Evolutionary conservation across 2,113 vertebrate species (phyloP).

Genomic region (Saccopteryx leptura): DNA sequence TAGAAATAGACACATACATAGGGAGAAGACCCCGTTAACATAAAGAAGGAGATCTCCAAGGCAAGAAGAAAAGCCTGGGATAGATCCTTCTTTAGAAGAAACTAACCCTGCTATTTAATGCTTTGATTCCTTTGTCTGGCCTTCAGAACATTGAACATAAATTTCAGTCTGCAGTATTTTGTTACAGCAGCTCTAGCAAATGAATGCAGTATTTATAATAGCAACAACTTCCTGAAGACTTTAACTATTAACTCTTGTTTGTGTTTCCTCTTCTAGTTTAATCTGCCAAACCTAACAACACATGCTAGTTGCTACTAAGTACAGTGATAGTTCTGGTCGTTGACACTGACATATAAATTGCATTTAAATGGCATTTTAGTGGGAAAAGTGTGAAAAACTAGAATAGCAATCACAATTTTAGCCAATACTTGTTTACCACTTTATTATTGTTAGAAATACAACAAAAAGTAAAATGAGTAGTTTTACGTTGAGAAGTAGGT

Average conservation of each 20-base stretch:
- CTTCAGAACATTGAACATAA: neutral
- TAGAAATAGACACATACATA: neutral
- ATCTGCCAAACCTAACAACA: neutral
- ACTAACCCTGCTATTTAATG: neutral
- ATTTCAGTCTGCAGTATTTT: neutral
- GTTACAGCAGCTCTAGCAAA: neutral
- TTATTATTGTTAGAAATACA: neutral
- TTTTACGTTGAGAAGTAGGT: neutral
- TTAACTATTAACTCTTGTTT: neutral
- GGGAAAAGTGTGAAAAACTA: neutral
- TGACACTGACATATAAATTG: neutral
- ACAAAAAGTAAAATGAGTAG: neutral
- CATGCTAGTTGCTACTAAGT: neutral
- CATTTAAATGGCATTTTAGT: constrained; percentile 24
- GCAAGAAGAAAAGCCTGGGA: neutral
- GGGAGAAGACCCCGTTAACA: neutral
- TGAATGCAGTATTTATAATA: neutral
- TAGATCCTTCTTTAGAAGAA: neutral
- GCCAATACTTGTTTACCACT: neutral
- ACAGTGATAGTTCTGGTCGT: neutral
- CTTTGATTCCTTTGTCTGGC: neutral
- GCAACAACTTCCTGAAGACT: neutral
- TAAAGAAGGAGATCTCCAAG: neutral
- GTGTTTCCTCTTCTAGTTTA: neutral
- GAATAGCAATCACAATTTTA: neutral